Base-by-base conservation (phyloP, 1,140 invertebrate genomes). In the Pinna nobilis region DNA sequence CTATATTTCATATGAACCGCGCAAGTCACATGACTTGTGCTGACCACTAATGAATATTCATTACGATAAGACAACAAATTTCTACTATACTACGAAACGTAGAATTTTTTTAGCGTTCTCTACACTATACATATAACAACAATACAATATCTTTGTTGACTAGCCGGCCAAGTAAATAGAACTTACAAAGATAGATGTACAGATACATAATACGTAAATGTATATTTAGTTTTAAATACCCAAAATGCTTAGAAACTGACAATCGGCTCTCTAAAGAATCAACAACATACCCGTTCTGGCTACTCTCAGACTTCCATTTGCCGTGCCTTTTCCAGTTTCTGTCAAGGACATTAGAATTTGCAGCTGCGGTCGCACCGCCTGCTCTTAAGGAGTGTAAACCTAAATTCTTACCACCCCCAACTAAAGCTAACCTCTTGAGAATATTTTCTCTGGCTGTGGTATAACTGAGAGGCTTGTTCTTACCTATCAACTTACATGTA, bases 271-370 rank as follows among this genome's bases (percentile, higher is more conserved):
- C 60, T 7, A 72, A 18, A 18, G 61, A 32, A 32, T 71, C 60
- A 9, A 41, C 49, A n/a, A 72, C 37, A 51, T 72, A 65, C 4
- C 60, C 53, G 39, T 74, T 49, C 32, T 74, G 67, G 20, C 23
- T 2, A 1, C 23, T 41, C n/a, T 68, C 71, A 35, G 23, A 35
- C 57, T 74, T 74, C 71, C 64, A 74, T 33, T 41, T 15, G 15
- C 71, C 71, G 32, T 74, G 63, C 13, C 44, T 20, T 47, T 67
- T 66, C 18, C 4, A 57, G 20, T 30, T 55, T 18, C 71, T 20
- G 13, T 74, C 47, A 15, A 44, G 59, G 20, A 67, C 44, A 7
- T 5, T 11, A 15, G 23, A 13, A n/a, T 28, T 41, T 6, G 35
- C 63, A 2, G 33, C 65, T 0, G 23, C 25, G 15, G 47, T 63